Base-by-base conservation (phyloP, 2,888 invertebrate species). In the Drosophila paramelanica region DNA sequence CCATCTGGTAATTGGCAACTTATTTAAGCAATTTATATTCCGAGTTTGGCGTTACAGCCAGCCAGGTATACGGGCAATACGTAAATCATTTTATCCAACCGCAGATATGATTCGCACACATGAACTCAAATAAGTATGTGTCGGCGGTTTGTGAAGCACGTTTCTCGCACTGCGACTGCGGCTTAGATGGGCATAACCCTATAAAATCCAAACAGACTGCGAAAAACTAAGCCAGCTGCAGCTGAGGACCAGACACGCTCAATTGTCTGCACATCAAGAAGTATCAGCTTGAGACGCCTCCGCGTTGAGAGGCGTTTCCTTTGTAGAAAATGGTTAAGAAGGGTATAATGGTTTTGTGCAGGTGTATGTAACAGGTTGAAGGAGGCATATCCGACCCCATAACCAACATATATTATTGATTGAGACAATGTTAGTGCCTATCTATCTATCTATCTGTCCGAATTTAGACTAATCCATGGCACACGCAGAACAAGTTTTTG, bases 81-180 rank as follows among this genome's bases (percentile, higher is more conserved):
- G 76, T 83, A 83, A 86, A 86, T 88, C 89, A 88, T 88, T 81
- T 86, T 64, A 80, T 73, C 73, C 73, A 62, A 73, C 67, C 58
- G 68, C 50, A 73, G 80, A 82, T 73, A 81, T 76, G 69, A 81
- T 76, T 71, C 70, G 52, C 42, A 51, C 66, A 41, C 10, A 10
- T 55, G 38, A 56, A 62, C 73, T 62, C 23, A 27, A 61, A 50
- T 58, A 65, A 61, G 46, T 65, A 38, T 52, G 67, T 52, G 41
- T 36, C 60, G 64, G 45, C 64, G 25, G 60, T 52, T 52, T 51
- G 42, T 10, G 52, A 38, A 43, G 59, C 77, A 74, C 77, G 77
- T 77, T 52, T 62, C 59, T 33, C 56, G 47, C 45, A 62, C 53
- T 52, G 58, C 59, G 69, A 53, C 23, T 68, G 41, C 38, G 45